Percentiles rank a stretch among this genome's conserved stretches.
Conservation (phyloP, 2,113 vertebrate genomes). For the Eublepharis macularius region DNA sequence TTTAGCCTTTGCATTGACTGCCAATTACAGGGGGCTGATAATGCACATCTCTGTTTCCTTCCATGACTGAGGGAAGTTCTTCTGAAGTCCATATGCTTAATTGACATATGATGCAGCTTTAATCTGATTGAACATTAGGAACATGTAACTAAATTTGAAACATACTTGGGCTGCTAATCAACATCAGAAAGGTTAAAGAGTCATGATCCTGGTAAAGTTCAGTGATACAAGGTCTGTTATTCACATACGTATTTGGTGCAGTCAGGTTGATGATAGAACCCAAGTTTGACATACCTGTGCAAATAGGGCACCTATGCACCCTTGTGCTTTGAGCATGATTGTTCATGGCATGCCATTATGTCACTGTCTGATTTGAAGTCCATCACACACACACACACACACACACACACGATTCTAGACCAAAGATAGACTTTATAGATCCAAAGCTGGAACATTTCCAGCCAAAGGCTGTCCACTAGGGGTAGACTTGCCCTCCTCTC, state of each 20-base stretch:
- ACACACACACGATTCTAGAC: no score
- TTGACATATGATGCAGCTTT: slow-evolving; percentile 53
- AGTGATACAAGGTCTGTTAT: slow-evolving; percentile 3
- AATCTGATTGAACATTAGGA: slow-evolving; percentile 44
- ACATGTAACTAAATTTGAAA: slow-evolving; percentile 50
- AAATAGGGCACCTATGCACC: slow-evolving; percentile 27
- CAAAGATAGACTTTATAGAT: no score
- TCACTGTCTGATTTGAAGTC: not conserved
- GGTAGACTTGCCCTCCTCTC: no score
- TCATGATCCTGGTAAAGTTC: slow-evolving; percentile 43
- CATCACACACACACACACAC: not conserved
- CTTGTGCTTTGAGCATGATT: slow-evolving; percentile 7
- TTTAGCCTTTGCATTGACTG: no score
- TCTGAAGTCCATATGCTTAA: slow-evolving; percentile 43
- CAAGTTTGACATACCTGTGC: slow-evolving; percentile 39
- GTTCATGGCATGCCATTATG: not conserved
- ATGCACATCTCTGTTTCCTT: no score
- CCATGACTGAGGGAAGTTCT: no score
- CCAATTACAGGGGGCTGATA: no score
- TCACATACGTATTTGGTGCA: slow-evolving; percentile 13
- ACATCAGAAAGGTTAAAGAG: slow-evolving; percentile 43
- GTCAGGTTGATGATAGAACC: slow-evolving; percentile 8
- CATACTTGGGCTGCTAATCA: slow-evolving; percentile 58
- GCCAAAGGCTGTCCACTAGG: no score
- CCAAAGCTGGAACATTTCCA: no score